phyloP scores from a whole-genome alignment of 2,888 invertebrate genomes.

The Artemia sinica region DNA sequence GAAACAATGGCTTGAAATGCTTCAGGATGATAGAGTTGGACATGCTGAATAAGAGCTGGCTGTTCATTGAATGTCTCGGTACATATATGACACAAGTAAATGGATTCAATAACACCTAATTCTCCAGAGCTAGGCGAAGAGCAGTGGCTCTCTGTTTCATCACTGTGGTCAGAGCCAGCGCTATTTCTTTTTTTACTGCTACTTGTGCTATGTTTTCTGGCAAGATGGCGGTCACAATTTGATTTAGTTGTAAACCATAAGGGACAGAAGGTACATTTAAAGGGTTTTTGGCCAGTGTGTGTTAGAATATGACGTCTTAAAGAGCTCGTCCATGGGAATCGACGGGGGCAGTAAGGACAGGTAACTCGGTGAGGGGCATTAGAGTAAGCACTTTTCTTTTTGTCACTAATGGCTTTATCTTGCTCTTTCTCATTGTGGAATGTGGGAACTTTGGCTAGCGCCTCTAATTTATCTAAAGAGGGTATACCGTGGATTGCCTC shows the following conservation, averaged over 20 bases:
- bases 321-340: slow-evolving; percentile 93
- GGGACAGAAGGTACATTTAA: slow-evolving; percentile 81
- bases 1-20: slow-evolving; percentile 66
- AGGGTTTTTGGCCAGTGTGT: slow-evolving; percentile 88
- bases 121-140: slow-evolving; percentile 27
- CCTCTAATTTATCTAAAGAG: background rate
- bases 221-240: slow-evolving; percentile 82
- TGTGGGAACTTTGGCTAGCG: background rate
- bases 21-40: slow-evolving; percentile 50
- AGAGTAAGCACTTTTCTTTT: slow-evolving; percentile 87
- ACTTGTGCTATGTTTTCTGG: slow-evolving; percentile 56
- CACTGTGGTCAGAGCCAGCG: slow-evolving; percentile 5
- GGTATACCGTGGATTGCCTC: background rate
- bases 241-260: slow-evolving; percentile 90
- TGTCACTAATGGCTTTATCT: slow-evolving; percentile 31
- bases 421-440: background rate
- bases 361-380: slow-evolving; percentile 81
- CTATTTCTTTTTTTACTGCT: slow-evolving; percentile 29
- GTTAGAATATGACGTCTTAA: slow-evolving; percentile 83
- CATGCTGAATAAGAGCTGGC: slow-evolving; percentile 60
- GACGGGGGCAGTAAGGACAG: slow-evolving; percentile 79
- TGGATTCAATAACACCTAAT: slow-evolving; percentile 29
- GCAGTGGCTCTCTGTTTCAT: slow-evolving; percentile 23
- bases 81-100: slow-evolving; percentile 78
- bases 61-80: slow-evolving; percentile 66